Evolutionary conservation across 2,888 invertebrate genomes (phyloP).

Genomic region (Tribolium freemani): DNA sequence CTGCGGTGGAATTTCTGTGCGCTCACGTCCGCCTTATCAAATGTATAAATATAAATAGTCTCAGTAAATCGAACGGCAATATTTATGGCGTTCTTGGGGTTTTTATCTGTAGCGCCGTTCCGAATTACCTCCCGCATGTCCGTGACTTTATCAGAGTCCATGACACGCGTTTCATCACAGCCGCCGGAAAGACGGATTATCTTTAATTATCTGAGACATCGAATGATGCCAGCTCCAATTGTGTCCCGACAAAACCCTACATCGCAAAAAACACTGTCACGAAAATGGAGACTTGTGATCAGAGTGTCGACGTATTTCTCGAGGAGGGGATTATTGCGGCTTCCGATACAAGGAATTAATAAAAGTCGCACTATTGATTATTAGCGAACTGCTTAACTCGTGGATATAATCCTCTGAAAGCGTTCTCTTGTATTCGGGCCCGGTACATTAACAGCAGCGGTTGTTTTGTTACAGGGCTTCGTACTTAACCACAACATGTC

Average conservation of each 20-base stretch:
- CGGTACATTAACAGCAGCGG: slow-evolving; percentile 38
- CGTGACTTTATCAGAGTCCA: slow-evolving; percentile 61
- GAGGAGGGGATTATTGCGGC: not conserved
- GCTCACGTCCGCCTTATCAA: not conserved
- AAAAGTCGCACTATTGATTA: slow-evolving; percentile 26
- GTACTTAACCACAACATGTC: slow-evolving; percentile 88
- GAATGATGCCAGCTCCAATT: slow-evolving; percentile 59
- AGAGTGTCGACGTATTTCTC: slow-evolving; percentile 44
- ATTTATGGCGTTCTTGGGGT: slow-evolving; percentile 31
- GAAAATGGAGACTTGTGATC: slow-evolving; percentile 47
- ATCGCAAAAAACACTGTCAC: slow-evolving; percentile 45
- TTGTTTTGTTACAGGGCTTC: slow-evolving; percentile 75
- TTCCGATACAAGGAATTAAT: not conserved
- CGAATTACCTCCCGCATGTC: slow-evolving; percentile 62
- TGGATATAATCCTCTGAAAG: slow-evolving; percentile 50
- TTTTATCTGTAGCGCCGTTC: slow-evolving; percentile 41
- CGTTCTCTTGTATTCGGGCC: slow-evolving; percentile 51
- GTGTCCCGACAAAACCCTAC: slow-evolving; percentile 49
- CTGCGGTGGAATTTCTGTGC: not conserved
- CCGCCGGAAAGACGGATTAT: slow-evolving; percentile 64
- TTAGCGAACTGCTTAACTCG: not conserved
- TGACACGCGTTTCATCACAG: slow-evolving; percentile 63
- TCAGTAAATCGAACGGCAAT: not conserved
- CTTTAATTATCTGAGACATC: slow-evolving; percentile 66
- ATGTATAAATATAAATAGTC: slow-evolving; percentile 25